These are phyloP conservation scores for Indri indri DNA, from an alignment of 2,113 vertebrate genomes.

Conservation along the genomic window DNA sequence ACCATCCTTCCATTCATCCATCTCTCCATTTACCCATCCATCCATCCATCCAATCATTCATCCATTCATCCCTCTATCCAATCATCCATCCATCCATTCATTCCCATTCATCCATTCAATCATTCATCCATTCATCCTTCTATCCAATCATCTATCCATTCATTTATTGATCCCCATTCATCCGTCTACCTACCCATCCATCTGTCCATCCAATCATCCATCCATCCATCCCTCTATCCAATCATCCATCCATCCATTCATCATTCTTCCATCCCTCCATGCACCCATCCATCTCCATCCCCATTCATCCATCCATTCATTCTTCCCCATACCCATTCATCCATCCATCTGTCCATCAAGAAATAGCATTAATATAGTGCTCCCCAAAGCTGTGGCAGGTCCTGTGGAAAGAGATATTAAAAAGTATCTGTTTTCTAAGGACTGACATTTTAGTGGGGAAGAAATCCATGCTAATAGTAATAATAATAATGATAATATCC, in stretches of 20 bases:
- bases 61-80: accelerated
- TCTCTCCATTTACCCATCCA: not conserved
- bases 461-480: not conserved
- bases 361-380: not conserved
- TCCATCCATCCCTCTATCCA: not conserved
- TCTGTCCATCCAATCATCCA: too few relatives aligned
- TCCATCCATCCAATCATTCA: not conserved
- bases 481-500: not conserved
- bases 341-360: not conserved
- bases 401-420: not conserved
- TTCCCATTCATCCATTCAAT: not conserved
- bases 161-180: not conserved
- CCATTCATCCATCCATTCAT: too few relatives aligned
- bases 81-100: not conserved
- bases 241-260: not conserved
- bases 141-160: too few relatives aligned
- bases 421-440: not conserved
- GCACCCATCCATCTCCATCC: not conserved
- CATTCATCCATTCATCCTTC: not conserved
- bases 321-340: too few relatives aligned
- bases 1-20: not conserved
- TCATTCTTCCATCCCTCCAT: not conserved
- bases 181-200: not conserved
- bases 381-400: not conserved
- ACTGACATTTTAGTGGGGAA: not conserved